These are phyloP conservation scores for Trialeurodes vaporariorum DNA, from an alignment of 1,140 invertebrate species.

Conservation along the genomic window DNA sequence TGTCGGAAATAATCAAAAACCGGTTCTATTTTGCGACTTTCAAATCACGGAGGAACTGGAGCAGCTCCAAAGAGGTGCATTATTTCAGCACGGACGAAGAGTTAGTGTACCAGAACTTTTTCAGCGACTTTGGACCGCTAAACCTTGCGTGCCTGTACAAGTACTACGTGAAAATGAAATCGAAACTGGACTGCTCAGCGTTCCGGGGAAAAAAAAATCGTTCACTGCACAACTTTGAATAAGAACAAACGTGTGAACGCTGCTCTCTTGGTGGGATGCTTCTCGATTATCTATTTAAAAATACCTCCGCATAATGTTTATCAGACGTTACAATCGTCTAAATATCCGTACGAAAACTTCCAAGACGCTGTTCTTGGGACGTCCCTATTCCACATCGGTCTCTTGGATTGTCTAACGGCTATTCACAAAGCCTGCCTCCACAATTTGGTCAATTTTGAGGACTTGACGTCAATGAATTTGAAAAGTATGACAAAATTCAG, in stretches of 20 bases:
- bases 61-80: constrained; percentile 66
- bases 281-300: too few relatives aligned
- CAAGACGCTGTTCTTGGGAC: too few relatives aligned
- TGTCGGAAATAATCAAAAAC: too few relatives aligned
- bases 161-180: constrained; percentile 88
- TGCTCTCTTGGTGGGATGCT: constrained; percentile 57
- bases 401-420: constrained; percentile 82
- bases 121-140: constrained; percentile 92
- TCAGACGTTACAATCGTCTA: too few relatives aligned
- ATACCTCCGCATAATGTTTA: too few relatives aligned
- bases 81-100: constrained; percentile 90
- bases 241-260: constrained; percentile 58
- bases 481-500: too few relatives aligned
- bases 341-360: too few relatives aligned
- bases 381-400: too few relatives aligned
- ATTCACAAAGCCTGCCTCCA: constrained; percentile 72
- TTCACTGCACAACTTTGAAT: constrained; percentile 84
- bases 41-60: too few relatives aligned
- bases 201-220: constrained; percentile 63
- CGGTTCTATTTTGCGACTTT: too few relatives aligned
- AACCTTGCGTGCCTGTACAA: constrained; percentile 91
- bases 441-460: constrained; percentile 87
- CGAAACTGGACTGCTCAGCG: too few relatives aligned
- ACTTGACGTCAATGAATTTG: constrained; percentile 90
- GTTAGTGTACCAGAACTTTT: constrained; percentile 93